Evolutionary conservation across 1,140 invertebrate genomes (phyloP).

Genomic region (Ooceraea biroi): DNA sequence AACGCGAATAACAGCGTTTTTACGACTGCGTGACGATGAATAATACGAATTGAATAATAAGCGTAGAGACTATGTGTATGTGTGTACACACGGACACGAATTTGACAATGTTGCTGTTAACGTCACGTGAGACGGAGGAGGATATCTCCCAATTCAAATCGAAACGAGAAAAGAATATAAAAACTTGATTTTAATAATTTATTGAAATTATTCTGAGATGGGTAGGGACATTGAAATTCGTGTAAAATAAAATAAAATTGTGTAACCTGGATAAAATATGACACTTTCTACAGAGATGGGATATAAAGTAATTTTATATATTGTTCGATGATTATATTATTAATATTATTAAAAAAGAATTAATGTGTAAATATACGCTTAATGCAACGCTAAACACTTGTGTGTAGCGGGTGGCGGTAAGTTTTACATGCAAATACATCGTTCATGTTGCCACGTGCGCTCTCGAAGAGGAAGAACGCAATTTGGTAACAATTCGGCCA

Average conservation of each 20-base stretch:
- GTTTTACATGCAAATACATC: conserved; percentile 59
- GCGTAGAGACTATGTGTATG: not conserved
- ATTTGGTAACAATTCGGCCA: conserved; percentile 76
- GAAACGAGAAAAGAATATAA: not conserved
- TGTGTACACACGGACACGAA: not conserved
- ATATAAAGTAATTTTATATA: no score
- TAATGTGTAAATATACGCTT: no score
- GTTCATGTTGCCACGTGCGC: conserved; percentile 29
- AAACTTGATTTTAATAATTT: conserved; percentile 13
- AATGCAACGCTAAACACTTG: not conserved
- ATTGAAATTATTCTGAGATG: not conserved
- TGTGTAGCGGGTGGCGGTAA: not conserved
- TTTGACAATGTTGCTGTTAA: conserved; percentile 26
- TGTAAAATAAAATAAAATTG: no score
- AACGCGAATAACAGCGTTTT: conserved; percentile 12
- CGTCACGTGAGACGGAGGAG: not conserved
- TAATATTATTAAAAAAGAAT: no score
- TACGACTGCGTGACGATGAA: conserved; percentile 11
- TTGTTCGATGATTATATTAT: no score
- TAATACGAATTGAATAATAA: not conserved
- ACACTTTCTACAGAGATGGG: no score
- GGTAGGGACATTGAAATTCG: not conserved
- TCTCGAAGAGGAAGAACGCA: conserved; percentile 67
- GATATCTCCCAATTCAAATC: not conserved
- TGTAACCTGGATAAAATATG: no score